Conservation (phyloP, 2,888 invertebrate genomes). For the Tachina fera region DNA sequence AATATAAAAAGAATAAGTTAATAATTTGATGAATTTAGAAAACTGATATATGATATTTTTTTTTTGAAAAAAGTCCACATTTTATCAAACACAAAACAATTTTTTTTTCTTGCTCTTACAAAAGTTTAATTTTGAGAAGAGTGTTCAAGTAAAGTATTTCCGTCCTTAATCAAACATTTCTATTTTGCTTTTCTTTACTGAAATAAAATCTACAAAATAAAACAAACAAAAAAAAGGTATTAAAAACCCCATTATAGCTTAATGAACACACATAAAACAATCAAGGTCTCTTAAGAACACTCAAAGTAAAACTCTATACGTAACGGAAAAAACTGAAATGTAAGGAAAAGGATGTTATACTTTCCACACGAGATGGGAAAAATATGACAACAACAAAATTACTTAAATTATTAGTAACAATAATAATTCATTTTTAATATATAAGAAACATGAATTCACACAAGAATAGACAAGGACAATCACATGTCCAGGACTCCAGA, state of each 20-base stretch:
- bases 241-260: slow-evolving; percentile 77
- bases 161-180: no score
- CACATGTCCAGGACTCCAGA: slow-evolving; percentile 12
- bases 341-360: not conserved
- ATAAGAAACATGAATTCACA: slow-evolving; percentile 41
- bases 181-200: not conserved
- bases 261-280: slow-evolving; percentile 81
- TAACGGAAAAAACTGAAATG: not conserved
- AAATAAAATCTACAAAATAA: not conserved
- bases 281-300: slow-evolving; percentile 73
- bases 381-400: not conserved
- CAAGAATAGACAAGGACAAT: not conserved
- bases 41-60: no score
- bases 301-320: slow-evolving; percentile 7
- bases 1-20: no score
- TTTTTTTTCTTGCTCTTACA: no score
- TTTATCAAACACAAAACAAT: no score
- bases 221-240: not conserved
- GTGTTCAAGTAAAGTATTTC: no score
- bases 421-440: slow-evolving; percentile 62
- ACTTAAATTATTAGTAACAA: slow-evolving; percentile 58
- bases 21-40: no score
- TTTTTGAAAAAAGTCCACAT: no score
- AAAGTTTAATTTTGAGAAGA: no score
- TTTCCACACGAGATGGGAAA: not conserved